Percentiles rank a stretch among this genome's conserved stretches.
These are phyloP conservation scores for Pitangus sulphuratus DNA, from an alignment of 2,797 vertebrate genomes.

Conservation along the genomic window DNA sequence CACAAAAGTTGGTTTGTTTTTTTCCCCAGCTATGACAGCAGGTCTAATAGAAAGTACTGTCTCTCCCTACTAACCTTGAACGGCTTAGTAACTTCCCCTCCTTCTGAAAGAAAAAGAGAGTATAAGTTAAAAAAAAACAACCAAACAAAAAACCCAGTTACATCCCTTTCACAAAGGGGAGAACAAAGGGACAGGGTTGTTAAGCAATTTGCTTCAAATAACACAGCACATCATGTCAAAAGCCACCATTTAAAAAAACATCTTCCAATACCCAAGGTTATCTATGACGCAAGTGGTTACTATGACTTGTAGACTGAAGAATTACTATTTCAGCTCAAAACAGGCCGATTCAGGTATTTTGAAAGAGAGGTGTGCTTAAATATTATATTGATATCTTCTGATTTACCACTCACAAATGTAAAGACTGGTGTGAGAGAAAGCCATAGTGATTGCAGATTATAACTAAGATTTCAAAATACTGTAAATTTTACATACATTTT, in stretches of 20 bases:
- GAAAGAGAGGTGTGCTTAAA: neutral
- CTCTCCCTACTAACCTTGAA: neutral
- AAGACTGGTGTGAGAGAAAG: neutral
- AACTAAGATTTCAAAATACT: neutral
- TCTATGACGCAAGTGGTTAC: neutral
- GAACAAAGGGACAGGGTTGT: neutral
- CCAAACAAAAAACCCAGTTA: neutral
- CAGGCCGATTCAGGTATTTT: neutral
- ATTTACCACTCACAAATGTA: neutral
- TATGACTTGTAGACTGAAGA: neutral
- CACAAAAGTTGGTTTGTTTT: neutral
- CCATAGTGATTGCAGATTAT: neutral
- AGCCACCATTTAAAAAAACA: neutral
- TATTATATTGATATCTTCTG: neutral
- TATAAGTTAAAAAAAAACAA: neutral
- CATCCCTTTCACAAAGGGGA: neutral
- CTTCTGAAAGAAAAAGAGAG: neutral
- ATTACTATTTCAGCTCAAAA: neutral
- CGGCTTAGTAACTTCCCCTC: neutral
- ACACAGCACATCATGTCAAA: neutral
- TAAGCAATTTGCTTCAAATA: neutral
- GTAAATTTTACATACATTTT: neutral
- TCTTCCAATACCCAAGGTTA: slow-evolving; percentile 7
- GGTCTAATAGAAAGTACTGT: neutral
- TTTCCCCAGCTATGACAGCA: neutral